phyloP scores from a whole-genome alignment of 1,140 invertebrate genomes.

The Aradophagus sp. region DNA sequence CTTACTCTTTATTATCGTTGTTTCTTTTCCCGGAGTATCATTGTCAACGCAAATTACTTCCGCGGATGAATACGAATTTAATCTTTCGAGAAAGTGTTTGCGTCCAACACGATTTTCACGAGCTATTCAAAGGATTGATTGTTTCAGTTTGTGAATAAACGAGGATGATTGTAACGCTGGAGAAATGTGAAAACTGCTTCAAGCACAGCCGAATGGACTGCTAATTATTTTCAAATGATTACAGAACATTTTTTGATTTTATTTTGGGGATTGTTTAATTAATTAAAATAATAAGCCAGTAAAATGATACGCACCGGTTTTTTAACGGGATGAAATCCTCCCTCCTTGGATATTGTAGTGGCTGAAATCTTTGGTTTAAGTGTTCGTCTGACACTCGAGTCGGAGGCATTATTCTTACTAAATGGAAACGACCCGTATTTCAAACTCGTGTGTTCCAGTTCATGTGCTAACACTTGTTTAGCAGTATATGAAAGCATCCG shows the following conservation, averaged over 20 bases:
- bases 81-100: slow-evolving; percentile 44
- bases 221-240: no score
- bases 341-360: no score
- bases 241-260: no score
- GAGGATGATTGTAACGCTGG: no score
- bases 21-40: slow-evolving; percentile 31
- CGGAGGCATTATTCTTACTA: slow-evolving; percentile 39
- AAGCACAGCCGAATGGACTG: no score
- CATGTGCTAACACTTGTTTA: slow-evolving; percentile 85
- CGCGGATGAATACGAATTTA: slow-evolving; percentile 45
- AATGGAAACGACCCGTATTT: slow-evolving; percentile 71
- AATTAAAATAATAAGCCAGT: no score
- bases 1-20: slow-evolving; percentile 38
- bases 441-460: slow-evolving; percentile 84
- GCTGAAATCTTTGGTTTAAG: no score
- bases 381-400: no score
- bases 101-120: slow-evolving; percentile 28
- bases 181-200: slow-evolving; percentile 6
- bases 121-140: slow-evolving; percentile 13
- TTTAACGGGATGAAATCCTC: no score
- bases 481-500: slow-evolving; percentile 78
- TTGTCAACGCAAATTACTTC: slow-evolving; percentile 51
- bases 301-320: no score
- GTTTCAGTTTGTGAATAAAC: slow-evolving; percentile 21
- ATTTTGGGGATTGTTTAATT: no score